Evolutionary conservation across 2,797 vertebrate species (phyloP).

Genomic region (Percopsis omiscomaycus): DNA sequence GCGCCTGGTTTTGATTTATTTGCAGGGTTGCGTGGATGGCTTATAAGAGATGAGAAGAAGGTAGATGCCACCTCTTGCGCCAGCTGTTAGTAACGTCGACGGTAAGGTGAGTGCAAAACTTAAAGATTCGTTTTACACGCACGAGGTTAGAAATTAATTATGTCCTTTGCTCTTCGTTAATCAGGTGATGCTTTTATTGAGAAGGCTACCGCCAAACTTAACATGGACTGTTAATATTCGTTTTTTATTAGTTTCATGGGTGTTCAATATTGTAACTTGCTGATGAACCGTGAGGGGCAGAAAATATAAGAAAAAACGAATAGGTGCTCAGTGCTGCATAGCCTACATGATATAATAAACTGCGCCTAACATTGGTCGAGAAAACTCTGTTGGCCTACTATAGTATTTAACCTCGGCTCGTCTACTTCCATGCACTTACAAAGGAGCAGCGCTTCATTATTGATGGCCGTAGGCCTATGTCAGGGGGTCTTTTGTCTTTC

Average conservation of each 20-base stretch:
- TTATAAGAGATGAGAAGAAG: constrained; percentile 50
- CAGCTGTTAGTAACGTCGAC: constrained; percentile 11
- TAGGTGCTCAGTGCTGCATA: no score
- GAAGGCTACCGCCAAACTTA: no score
- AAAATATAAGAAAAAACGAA: not conserved
- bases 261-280: no score
- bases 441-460: constrained; percentile 48
- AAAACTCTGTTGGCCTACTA: constrained; percentile 3
- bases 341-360: not conserved
- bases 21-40: constrained; percentile 49
- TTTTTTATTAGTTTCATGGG: no score
- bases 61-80: constrained; percentile 12
- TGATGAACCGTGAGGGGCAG: no score
- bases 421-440: constrained; percentile 25
- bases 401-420: not conserved
- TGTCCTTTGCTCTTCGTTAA: no score
- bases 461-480: constrained; percentile 34
- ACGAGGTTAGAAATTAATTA: no score
- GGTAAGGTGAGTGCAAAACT: constrained; percentile 58
- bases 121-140: not conserved
- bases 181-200: no score
- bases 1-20: constrained; percentile 23
- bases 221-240: no score
- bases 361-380: not conserved
- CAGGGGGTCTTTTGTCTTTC: constrained; percentile 49